Evolutionary conservation across 2,797 vertebrate genomes (phyloP).

Genomic region (Myiotriccus ornatus): DNA sequence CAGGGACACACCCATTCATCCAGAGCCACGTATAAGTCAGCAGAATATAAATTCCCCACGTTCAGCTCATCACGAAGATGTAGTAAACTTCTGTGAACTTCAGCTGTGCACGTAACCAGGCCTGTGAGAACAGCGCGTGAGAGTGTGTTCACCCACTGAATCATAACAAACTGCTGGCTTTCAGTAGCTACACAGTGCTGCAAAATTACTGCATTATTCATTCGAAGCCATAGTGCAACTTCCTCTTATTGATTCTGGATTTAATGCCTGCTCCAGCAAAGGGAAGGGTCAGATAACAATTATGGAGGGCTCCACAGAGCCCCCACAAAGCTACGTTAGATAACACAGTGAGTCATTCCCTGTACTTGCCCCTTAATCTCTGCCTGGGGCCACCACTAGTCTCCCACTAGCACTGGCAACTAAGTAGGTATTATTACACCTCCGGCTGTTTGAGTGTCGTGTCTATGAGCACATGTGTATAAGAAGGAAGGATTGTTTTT

Average conservation of each 20-base stretch:
- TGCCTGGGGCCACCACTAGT: not conserved
- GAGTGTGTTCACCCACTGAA: not conserved
- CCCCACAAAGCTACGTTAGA: not conserved
- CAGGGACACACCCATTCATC: not conserved
- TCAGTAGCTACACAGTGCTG: not conserved
- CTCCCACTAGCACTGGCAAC: not conserved
- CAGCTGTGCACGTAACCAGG: not conserved
- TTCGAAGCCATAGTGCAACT: not conserved
- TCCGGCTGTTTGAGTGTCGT: not conserved
- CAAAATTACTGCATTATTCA: not conserved
- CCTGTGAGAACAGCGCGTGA: fast-evolving
- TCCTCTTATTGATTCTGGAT: not conserved
- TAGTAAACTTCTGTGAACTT: not conserved
- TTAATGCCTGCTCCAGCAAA: not conserved
- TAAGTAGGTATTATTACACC: not conserved
- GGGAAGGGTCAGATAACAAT: not conserved
- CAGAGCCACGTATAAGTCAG: not conserved
- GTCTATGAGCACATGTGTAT: too few relatives aligned
- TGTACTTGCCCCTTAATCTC: not conserved
- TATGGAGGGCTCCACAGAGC: not conserved
- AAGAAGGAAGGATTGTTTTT: not conserved
- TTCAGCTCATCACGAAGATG: not conserved
- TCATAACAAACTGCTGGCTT: not conserved
- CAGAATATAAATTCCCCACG: not conserved
- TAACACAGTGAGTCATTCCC: not conserved